phyloP scores from a whole-genome alignment of 2,797 vertebrate species.

The Sus cebifrons region DNA sequence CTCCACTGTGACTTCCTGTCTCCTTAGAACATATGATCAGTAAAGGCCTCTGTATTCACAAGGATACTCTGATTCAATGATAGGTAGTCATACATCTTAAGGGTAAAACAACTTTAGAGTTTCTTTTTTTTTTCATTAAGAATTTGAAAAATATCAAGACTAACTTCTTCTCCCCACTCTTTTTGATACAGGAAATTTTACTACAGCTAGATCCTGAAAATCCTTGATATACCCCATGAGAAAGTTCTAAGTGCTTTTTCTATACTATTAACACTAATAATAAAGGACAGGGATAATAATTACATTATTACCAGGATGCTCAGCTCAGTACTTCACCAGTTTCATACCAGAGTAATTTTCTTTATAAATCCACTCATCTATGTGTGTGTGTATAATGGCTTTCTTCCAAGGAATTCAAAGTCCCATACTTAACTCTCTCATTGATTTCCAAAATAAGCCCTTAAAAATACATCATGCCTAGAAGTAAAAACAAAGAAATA shows the following conservation, averaged over 20 bases:
- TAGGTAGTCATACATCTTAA: neutral
- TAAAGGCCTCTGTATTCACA: neutral
- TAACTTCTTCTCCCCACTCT: neutral
- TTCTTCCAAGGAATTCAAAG: conserved; percentile 38
- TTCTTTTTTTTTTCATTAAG: neutral
- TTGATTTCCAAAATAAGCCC: conserved; percentile 33
- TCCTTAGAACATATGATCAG: neutral
- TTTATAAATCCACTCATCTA: conserved; percentile 14
- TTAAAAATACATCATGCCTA: conserved; percentile 32
- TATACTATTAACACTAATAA: neutral
- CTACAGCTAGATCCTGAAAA: neutral
- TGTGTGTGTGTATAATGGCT: neutral
- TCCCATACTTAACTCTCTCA: neutral
- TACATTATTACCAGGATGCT: neutral
- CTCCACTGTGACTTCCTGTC: conserved; percentile 19
- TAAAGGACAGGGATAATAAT: conserved; percentile 15
- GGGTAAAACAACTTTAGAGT: neutral
- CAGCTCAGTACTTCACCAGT: neutral
- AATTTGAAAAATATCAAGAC: neutral
- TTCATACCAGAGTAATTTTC: conserved; percentile 19
- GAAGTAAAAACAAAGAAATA: conserved; percentile 38
- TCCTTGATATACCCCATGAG: neutral
- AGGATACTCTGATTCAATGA: neutral
- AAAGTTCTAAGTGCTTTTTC: neutral
- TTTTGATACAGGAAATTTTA: neutral